Percentiles rank a stretch among this genome's conserved stretches.
Evolutionary conservation across 2,113 vertebrate species (phyloP).

Genomic region (Spilogale gracilis): DNA sequence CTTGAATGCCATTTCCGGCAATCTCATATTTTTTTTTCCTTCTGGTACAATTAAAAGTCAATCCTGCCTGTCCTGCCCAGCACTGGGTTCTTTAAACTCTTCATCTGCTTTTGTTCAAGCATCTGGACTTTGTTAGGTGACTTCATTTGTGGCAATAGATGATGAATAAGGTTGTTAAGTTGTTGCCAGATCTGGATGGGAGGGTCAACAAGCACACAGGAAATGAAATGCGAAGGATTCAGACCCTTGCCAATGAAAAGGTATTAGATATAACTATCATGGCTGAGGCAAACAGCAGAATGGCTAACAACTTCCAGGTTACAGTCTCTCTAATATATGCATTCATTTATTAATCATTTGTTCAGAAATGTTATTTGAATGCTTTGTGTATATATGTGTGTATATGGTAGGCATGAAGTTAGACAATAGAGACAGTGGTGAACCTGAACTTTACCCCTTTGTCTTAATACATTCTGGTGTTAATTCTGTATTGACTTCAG

Average conservation of each 20-base stretch:
- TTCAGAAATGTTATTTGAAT: not conserved
- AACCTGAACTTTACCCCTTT: not conserved
- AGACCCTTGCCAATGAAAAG: not conserved
- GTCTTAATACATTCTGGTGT: not conserved
- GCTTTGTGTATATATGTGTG: not conserved
- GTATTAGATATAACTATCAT: too few relatives aligned
- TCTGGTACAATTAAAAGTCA: not conserved
- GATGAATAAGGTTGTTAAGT: not conserved
- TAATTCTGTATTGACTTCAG: not conserved
- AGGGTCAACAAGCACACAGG: not conserved
- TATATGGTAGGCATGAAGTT: not conserved
- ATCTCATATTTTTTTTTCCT: not conserved
- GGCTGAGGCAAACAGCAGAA: not conserved
- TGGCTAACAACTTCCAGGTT: not conserved
- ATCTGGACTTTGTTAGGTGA: not conserved
- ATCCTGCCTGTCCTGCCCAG: not conserved
- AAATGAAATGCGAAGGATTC: not conserved
- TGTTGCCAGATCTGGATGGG: not conserved
- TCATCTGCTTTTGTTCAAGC: not conserved
- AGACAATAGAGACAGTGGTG: not conserved
- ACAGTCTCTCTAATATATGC: not conserved
- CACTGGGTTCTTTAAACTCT: not conserved
- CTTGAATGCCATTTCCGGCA: not conserved
- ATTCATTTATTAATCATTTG: not conserved
- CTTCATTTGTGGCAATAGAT: not conserved